These are phyloP conservation scores for Sialia sialis DNA, from an alignment of 2,113 vertebrate genomes.

Conservation along the genomic window DNA sequence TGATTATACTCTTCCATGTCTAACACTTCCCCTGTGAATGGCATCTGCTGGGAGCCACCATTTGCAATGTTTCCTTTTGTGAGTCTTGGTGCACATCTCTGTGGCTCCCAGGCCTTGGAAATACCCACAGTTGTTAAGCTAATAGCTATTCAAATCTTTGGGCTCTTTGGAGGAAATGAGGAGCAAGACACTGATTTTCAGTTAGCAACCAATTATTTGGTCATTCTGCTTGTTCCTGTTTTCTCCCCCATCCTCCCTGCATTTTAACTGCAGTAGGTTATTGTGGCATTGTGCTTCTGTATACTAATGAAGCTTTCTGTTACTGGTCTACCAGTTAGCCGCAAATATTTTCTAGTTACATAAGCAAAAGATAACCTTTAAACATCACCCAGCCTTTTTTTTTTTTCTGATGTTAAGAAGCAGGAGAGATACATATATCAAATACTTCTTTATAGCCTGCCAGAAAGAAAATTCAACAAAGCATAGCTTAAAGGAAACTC, in stretches of 20 bases:
- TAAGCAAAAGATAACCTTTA: neutral
- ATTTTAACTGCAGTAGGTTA: neutral
- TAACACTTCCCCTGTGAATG: neutral
- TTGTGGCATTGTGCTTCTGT: neutral
- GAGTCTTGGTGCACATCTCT: neutral
- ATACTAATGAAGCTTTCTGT: neutral
- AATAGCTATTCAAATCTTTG: neutral
- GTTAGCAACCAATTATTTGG: neutral
- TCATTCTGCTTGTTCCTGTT: neutral
- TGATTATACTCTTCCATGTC: neutral
- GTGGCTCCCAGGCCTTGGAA: neutral
- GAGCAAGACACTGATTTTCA: neutral
- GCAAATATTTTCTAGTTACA: neutral
- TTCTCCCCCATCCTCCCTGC: neutral
- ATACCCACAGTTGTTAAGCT: neutral
- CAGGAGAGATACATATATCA: neutral
- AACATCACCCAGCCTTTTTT: neutral
- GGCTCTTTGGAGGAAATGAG: neutral
- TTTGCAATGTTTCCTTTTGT: neutral
- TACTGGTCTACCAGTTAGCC: neutral
- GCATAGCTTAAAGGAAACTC: neutral
- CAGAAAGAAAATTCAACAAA: slow-evolving; percentile 19
- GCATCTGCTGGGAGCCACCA: neutral
- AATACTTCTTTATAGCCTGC: slow-evolving; percentile 8
- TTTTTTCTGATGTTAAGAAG: neutral